Percentiles rank a stretch among this genome's conserved stretches.
Conservation (phyloP, 2,797 vertebrate species). For the Spinibarbus caldwelli region DNA sequence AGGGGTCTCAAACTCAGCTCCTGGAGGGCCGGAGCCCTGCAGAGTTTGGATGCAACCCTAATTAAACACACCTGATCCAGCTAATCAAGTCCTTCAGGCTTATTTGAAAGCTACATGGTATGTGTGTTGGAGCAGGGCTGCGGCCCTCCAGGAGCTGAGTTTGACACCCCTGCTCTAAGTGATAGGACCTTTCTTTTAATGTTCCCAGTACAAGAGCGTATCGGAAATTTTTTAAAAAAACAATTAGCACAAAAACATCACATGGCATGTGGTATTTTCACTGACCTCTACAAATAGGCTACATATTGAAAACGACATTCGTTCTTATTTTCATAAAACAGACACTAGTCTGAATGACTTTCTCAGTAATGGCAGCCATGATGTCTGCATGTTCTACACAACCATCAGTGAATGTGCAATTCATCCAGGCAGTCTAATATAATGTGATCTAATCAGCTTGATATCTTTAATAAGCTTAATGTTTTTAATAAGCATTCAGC, state of each 20-base stretch:
- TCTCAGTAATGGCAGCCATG: conserved; percentile 1
- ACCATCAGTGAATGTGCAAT: conserved; percentile 12
- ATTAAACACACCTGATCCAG: no score
- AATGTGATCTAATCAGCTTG: conserved; percentile 4
- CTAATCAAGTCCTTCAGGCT: no score
- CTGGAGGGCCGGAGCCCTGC: no score
- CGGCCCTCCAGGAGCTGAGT: no score
- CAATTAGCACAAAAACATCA: neutral
- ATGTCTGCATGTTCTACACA: neutral
- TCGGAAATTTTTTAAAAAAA: neutral
- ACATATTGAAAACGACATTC: neutral
- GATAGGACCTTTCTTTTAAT: neutral
- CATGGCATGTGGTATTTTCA: neutral
- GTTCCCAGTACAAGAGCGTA: neutral
- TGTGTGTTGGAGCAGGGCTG: no score
- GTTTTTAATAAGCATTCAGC: neutral
- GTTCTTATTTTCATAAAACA: neutral
- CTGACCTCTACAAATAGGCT: neutral
- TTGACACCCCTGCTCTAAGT: neutral
- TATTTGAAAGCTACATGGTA: no score
- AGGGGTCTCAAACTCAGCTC: no score
- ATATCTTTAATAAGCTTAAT: neutral
- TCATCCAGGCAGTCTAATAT: neutral
- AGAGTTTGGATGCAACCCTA: no score
- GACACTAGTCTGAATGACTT: neutral